These are phyloP conservation scores for Arvicanthis niloticus DNA, from an alignment of 2,113 vertebrate species.

Conservation along the genomic window DNA sequence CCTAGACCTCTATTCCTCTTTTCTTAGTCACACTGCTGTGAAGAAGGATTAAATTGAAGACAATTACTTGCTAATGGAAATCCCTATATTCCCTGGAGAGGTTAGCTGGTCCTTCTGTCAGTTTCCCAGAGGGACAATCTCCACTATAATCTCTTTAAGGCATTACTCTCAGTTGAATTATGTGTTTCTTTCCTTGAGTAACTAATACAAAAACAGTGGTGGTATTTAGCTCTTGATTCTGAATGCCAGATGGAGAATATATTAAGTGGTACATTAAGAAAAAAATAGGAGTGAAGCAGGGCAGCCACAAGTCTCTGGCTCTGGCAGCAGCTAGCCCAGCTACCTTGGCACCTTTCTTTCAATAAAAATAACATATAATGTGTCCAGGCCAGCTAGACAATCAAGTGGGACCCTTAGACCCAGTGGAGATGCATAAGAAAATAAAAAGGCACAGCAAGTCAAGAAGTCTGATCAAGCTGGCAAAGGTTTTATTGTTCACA, in stretches of 20 bases:
- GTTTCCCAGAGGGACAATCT: background rate
- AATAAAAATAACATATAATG: background rate
- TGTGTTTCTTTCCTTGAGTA: background rate
- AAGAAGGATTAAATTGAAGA: background rate
- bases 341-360: background rate
- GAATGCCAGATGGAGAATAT: background rate
- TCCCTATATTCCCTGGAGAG: background rate
- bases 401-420: too few relatives aligned
- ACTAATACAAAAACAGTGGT: background rate
- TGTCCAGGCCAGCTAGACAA: background rate
- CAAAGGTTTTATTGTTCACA: too few relatives aligned
- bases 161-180: constrained; percentile 39
- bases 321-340: background rate
- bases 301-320: background rate
- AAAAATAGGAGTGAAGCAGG: background rate
- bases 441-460: too few relatives aligned
- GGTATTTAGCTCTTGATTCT: background rate
- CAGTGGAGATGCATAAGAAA: too few relatives aligned
- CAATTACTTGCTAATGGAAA: background rate
- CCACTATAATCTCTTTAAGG: constrained; percentile 39
- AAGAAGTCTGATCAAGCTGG: too few relatives aligned
- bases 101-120: background rate
- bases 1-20: background rate
- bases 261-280: accelerated
- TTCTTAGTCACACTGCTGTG: background rate